Evolutionary conservation across 2,888 invertebrate species (phyloP), one percentile per base, ranked within the genome.

Genomic region (Amphipyra tragopoginis): DNA sequence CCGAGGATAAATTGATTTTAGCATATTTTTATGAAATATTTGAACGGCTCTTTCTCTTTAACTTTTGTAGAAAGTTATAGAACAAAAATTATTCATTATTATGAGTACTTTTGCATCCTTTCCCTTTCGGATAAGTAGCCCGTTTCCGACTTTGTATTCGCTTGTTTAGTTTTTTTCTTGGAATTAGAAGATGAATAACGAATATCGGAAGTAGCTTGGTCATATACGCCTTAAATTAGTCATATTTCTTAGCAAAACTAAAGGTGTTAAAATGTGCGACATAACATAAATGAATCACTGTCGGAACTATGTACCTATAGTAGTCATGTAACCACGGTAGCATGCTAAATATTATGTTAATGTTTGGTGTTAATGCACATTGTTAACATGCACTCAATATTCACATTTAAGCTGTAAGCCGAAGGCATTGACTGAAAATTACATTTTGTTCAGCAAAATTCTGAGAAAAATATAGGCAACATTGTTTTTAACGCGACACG

Each of bases 241-340:
- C 81, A 80, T 61, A 8, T 72, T 79, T 66, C 62, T 36, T 63
- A 59, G 59, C 29, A 65, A 62, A 74, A 60, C 44, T 11, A 14
- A 64, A 77, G 43, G 58, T 64, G 68, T 60, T 45, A 51, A 54
- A 47, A 54, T 53, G 58, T 49, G 60, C 55, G 44, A 63, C 60
- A 63, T 45, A 44, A 63, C 58, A 63, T 44, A 48, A 51, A 62
- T 80, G 79, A 80, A 48, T 80, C 81, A 80, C 48, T 48, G 49
- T 58, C 51, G 33, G 26, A 11, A 45, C 40, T n/a, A 40, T 56
- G n/a, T n/a, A n/a, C n/a, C n/a, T n/a, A n/a, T 50, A 49, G 29
- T 50, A 47, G 39, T 34, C 39, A 34, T 36, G 44, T 38, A 13
- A 38, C 48, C 75, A 66, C 61, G 72, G 48, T 48, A 33, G 39